phyloP scores from a whole-genome alignment of 2,888 invertebrate species.

The Pycnomerus fuliginosus region DNA sequence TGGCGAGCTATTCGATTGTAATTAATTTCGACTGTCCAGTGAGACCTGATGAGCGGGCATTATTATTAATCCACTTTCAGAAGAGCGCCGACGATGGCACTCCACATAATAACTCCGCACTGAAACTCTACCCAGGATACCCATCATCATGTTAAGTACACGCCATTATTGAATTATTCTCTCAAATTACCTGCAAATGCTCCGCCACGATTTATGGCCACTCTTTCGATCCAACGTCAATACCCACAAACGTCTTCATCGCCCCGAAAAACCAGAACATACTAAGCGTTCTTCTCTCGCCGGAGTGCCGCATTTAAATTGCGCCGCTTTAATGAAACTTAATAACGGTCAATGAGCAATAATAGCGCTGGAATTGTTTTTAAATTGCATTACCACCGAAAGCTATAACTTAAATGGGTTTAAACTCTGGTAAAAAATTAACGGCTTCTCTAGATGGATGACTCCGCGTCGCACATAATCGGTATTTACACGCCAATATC shows the following conservation, averaged over 20 bases:
- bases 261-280: too few species aligned
- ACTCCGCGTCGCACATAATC: too few species aligned
- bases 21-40: constrained; percentile 46
- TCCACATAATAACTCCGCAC: constrained; percentile 37
- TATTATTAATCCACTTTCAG: constrained; percentile 43
- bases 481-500: too few species aligned
- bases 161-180: constrained; percentile 30
- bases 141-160: constrained; percentile 26
- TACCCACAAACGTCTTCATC: too few species aligned
- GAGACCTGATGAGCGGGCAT: constrained; percentile 41
- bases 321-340: constrained; percentile 6
- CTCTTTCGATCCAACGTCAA: too few species aligned
- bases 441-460: too few species aligned
- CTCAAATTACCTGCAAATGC: constrained; percentile 26
- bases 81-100: constrained; percentile 32
- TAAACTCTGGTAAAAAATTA: constrained; percentile 6
- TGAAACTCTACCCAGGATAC: constrained; percentile 22
- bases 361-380: constrained; percentile 12
- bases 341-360: constrained; percentile 16
- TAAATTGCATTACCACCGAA: constrained; percentile 8
- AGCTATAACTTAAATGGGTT: constrained; percentile 2
- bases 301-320: constrained; percentile 12
- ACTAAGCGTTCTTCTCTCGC: too few species aligned
- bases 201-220: too few species aligned
- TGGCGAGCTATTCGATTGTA: constrained; percentile 44